Percentiles rank a stretch among this genome's conserved stretches.
Conservation (phyloP, 1,140 invertebrate species). For the Artemia franciscana region DNA sequence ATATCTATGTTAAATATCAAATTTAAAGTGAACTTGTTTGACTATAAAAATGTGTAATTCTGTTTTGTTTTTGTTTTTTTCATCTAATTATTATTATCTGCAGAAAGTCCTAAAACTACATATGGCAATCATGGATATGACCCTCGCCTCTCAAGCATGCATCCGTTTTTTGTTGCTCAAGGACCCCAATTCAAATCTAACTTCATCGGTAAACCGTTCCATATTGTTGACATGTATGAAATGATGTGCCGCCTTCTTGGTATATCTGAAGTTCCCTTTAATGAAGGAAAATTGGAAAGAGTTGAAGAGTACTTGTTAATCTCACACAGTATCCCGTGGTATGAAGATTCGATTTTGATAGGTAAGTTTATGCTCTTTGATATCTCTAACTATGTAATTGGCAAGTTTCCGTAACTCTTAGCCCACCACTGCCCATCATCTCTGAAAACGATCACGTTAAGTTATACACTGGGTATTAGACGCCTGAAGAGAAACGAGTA, state of each 20-base stretch:
- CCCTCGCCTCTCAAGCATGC: conserved; percentile 18
- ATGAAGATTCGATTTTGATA: not conserved
- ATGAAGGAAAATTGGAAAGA: conserved; percentile 15
- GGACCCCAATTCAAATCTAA: conserved; percentile 22
- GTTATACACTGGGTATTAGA: too few species aligned
- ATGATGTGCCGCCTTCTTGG: conserved; percentile 21
- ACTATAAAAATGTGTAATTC: too few species aligned
- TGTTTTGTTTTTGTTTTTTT: too few species aligned
- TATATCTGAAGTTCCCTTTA: conserved; percentile 16
- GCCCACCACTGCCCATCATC: too few species aligned
- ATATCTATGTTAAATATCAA: too few species aligned
- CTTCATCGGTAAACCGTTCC: conserved; percentile 15
- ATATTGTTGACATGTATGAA: conserved; percentile 21
- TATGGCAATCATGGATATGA: conserved; percentile 22
- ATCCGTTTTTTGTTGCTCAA: conserved; percentile 23
- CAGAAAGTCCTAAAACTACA: conserved; percentile 4
- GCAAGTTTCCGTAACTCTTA: too few species aligned
- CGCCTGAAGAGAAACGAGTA: too few species aligned
- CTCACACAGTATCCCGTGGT: not conserved
- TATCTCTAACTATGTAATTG: too few species aligned
- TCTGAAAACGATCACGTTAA: too few species aligned
- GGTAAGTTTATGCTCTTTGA: too few species aligned
- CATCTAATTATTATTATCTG: not conserved
- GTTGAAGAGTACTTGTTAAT: not conserved
- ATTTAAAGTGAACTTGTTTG: too few species aligned